Conservation (phyloP, 2,113 vertebrate species). For the Cryptomyrus ogoouensis region DNA sequence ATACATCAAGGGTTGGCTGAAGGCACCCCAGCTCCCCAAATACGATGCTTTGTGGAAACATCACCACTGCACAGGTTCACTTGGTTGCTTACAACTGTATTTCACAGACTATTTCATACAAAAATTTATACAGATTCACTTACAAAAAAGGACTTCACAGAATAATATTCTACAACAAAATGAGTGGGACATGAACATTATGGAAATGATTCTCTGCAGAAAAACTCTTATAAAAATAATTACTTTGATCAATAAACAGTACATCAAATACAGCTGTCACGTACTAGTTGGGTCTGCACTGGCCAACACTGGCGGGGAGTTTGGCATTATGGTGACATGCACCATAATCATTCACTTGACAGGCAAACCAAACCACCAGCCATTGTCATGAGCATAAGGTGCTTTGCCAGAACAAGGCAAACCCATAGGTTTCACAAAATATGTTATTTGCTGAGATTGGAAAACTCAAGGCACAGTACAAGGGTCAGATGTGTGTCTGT, state of each 20-base stretch:
- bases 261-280: not conserved
- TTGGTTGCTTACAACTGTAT: not conserved
- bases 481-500: not conserved
- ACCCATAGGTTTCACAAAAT: not conserved
- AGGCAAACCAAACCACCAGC: not conserved
- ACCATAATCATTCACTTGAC: not conserved
- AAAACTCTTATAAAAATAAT: not conserved
- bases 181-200: not conserved
- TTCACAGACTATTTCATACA: not conserved
- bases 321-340: not conserved
- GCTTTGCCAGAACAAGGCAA: not conserved
- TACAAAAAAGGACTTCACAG: not conserved
- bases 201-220: not conserved
- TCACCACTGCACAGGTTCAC: not conserved
- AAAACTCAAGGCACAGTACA: not conserved
- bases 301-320: not conserved
- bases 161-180: not conserved
- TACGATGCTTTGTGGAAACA: not conserved
- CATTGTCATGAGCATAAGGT: not conserved
- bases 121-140: not conserved
- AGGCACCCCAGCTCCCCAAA: not conserved
- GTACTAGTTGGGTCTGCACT: not conserved
- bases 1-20: not conserved
- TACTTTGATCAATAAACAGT: not conserved
- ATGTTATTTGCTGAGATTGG: not conserved